Conservation (phyloP, 92 coral and sea anemone genomes). For the Epizoanthus illoricatus region DNA sequence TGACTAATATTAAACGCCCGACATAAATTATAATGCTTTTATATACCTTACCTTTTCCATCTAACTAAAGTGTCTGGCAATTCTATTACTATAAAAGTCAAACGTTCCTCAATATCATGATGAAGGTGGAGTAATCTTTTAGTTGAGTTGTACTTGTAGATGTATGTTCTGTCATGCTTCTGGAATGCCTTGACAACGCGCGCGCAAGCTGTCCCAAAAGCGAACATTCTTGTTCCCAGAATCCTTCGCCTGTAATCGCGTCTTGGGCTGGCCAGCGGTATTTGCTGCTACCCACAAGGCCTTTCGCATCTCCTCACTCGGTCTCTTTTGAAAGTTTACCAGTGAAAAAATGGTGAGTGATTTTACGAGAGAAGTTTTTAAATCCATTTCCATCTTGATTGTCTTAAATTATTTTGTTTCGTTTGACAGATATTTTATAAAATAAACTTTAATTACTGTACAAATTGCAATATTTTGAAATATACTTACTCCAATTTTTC, state of each 20-base stretch:
- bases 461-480: neutral
- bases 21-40: no score
- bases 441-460: neutral
- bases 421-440: neutral
- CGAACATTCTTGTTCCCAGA: no score
- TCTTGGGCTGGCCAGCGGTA: constrained; percentile 31
- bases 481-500: neutral
- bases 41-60: no score
- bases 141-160: no score
- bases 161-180: no score
- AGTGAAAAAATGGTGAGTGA: constrained; percentile 83
- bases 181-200: no score
- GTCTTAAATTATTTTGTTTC: neutral
- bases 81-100: no score
- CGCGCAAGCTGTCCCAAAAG: no score
- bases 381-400: constrained; percentile 68
- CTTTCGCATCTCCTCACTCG: constrained; percentile 37
- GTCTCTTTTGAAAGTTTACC: constrained; percentile 64
- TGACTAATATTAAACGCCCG: no score
- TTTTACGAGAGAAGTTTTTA: constrained; percentile 3
- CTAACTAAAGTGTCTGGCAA: no score
- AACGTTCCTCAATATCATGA: no score
- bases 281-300: constrained; percentile 57
- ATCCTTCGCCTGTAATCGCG: neutral
- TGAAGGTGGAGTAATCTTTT: no score